phyloP scores from a whole-genome alignment of 2,888 invertebrate species.

The Tiphia femorata region DNA sequence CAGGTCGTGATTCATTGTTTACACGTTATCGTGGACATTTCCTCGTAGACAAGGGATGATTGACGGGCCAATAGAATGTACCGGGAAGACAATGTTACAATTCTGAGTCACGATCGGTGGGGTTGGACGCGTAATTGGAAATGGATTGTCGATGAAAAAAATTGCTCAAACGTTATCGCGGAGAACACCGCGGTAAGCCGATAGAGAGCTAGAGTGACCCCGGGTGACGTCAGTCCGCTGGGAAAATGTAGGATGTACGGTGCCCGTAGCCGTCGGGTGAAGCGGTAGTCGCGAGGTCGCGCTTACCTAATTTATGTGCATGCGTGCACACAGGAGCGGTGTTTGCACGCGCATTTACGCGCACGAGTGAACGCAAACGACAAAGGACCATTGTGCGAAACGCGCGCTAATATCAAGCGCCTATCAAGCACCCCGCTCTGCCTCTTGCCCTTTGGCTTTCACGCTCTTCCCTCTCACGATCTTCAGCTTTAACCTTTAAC shows the following conservation, averaged over 20 bases:
- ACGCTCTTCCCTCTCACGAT: background rate
- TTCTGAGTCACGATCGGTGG: too few species aligned
- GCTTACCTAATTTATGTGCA: constrained; percentile 42
- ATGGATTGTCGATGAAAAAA: background rate
- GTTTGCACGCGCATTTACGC: constrained; percentile 19
- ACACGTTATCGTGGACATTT: too few species aligned
- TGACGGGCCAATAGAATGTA: too few species aligned
- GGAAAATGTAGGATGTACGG: background rate
- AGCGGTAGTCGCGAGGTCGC: background rate
- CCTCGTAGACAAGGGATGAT: too few species aligned
- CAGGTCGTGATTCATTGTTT: too few species aligned
- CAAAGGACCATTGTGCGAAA: constrained; percentile 61
- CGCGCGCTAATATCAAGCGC: constrained; percentile 55
- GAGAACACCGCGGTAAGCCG: too few species aligned
- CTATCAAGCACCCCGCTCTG: constrained; percentile 35
- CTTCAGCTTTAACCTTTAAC: too few species aligned
- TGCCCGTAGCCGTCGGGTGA: background rate
- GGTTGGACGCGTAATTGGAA: too few species aligned
- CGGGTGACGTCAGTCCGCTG: too few species aligned
- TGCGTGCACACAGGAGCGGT: constrained; percentile 11
- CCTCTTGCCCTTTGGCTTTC: constrained; percentile 23
- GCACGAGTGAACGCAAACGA: constrained; percentile 30
- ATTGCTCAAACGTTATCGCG: background rate
- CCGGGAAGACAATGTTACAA: too few species aligned
- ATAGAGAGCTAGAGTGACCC: background rate